Evolutionary conservation across 2,888 invertebrate species (phyloP), one percentile per base, ranked within the genome.

Genomic region (Acholoe squamosa): DNA sequence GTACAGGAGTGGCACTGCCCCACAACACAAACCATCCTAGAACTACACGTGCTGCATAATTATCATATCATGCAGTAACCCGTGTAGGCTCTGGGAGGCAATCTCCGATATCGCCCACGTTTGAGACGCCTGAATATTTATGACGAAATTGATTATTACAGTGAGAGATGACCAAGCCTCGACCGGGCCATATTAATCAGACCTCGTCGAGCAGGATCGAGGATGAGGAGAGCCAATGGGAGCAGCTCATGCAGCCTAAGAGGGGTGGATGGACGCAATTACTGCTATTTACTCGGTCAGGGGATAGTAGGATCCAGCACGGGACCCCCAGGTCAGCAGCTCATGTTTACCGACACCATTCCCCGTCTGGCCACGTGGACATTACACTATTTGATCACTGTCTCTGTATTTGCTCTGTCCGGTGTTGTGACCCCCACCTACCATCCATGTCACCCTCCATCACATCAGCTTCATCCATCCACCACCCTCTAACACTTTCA

Each of bases 81-180:
- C 31, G 28, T 71, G 25, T 71, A 14, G 71, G 25, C 25, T 16
- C 14, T 28, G 71, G 71, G 71, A 28, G 14, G 71, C 28, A 71
- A 71, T 71, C 25, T 71, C 7, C 31, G 71, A 28, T 71, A 71
- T 71, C 71, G 71, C 3, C 71, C 61, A 19, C 28, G 25, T 28
- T 71, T 28, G 71, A 25, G 71, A 28, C 71, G 71, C 71, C n/a
- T 80, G 80, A 80, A 80, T 80, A 80, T 80, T 80, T 34, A 80
- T 80, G 43, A 33, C 31, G 7, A 34, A 80, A 80, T 80, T 80
- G 80, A 80, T 80, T 80, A 33, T 19, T 16, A 12, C 43, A 16
- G 3, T 43, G 80, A 33, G 33, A 33, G 80, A 33, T 80, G 80
- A 80, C 80, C 80, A 80, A 0, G 34, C 43, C 0, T 5, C 80